Evolutionary conservation across 2,888 invertebrate genomes (phyloP), one percentile per base, ranked within the genome.

Genomic region (Parnassius glacialis): DNA sequence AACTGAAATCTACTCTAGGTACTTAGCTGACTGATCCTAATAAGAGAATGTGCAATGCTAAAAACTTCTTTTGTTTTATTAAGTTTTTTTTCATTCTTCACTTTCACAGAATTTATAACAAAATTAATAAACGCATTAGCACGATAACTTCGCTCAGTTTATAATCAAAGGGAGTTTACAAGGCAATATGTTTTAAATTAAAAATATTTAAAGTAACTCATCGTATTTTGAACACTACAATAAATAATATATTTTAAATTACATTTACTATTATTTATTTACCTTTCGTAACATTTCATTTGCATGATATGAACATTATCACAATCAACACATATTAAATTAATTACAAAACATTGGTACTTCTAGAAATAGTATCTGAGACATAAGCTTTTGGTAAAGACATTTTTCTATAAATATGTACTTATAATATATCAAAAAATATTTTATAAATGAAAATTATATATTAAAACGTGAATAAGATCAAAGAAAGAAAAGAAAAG

Each of bases 31-130:
- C 85, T 87, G 81, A 84, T 84, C 84, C 87, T 87, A 78, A 84
- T 82, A 84, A 77, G 90, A 88, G 91, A 91, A 91, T 91, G 91
- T 90, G 91, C 90, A 86, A 90, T 90, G 90, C 91, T 89, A 81
- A 80, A 76, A 80, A 85, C 85, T 89, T 89, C 89, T 89, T 86
- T 82, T 83, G 84, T 63, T 89, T 86, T 87, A 59, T 87, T 81
- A 73, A 71, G 73, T 81, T 81, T 79, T 86, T 81, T 83, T 90
- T 89, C 85, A 82, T 82, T 83, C 83, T 83, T 89, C 84, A 87
- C 83, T 85, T 79, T 84, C 81, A 84, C 83, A 81, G 81, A 79
- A 74, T 81, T 71, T 73, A 74, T 79, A 70, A 77, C 72, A 74
- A 69, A 69, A 69, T 74, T 61, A 74, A 74, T 72, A 70, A 75